These are phyloP conservation scores for Drosophila nannoptera DNA, from an alignment of 1,140 invertebrate genomes.

Conservation along the genomic window DNA sequence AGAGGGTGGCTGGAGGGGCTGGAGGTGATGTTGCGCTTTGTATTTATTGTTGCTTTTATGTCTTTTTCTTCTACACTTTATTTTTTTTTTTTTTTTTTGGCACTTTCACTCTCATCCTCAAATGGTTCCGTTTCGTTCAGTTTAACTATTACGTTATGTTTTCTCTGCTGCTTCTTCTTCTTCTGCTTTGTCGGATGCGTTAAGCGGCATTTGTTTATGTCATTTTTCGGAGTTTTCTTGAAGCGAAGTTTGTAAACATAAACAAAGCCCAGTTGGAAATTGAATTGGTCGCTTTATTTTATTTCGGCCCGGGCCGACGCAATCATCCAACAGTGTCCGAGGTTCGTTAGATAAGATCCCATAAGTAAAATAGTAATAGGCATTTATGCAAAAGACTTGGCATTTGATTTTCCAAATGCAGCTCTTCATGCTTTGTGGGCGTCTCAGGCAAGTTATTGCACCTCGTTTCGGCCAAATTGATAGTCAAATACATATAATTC, in stretches of 20 bases:
- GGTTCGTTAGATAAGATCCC: slow-evolving; percentile 29
- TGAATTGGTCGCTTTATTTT: slow-evolving; percentile 10
- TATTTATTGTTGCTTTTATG: slow-evolving; percentile 40
- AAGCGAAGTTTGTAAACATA: slow-evolving; percentile 49
- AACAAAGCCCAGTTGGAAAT: slow-evolving; percentile 44
- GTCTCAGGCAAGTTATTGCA: not conserved
- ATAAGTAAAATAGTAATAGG: slow-evolving; percentile 17
- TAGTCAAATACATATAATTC: slow-evolving; percentile 26
- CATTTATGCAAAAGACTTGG: too few relatives aligned
- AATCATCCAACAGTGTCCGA: slow-evolving; percentile 29
- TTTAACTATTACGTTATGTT: slow-evolving; percentile 70
- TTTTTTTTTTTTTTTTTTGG: slow-evolving; percentile 48
- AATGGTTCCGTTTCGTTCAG: slow-evolving; percentile 48
- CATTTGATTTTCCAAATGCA: slow-evolving; percentile 5
- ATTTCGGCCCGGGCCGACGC: slow-evolving; percentile 29
- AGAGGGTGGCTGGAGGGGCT: too few relatives aligned
- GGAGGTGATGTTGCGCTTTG: slow-evolving; percentile 52
- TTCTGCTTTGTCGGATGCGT: slow-evolving; percentile 24
- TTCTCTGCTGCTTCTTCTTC: slow-evolving; percentile 13
- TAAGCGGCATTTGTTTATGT: slow-evolving; percentile 60
- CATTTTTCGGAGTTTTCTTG: slow-evolving; percentile 38
- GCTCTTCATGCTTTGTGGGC: slow-evolving; percentile 20
- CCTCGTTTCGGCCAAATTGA: slow-evolving; percentile 6
- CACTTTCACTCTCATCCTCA: slow-evolving; percentile 71
- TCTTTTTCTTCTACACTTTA: slow-evolving; percentile 10